Evolutionary conservation across 2,113 vertebrate genomes (phyloP), one percentile per base, ranked within the genome.

Genomic region (Mola mola): DNA sequence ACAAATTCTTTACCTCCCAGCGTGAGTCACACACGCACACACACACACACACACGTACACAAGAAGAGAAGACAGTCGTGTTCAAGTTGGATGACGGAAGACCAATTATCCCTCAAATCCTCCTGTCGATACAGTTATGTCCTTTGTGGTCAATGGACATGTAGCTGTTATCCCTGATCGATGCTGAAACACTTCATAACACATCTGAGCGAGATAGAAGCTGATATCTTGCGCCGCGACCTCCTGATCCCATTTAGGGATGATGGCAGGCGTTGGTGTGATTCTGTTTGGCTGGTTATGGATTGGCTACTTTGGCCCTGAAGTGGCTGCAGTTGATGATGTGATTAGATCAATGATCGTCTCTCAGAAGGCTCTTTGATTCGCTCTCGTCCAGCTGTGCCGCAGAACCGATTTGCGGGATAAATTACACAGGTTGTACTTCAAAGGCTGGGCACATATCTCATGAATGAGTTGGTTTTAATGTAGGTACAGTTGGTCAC

Each of bases 291-390:
- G 74, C 68, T 24, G 58, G 33, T 67, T 80, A 85, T 83, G 78
- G 84, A 88, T 88, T 66, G 56, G 56, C 64, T 75, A 57, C 78
- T 72, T 66, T 43, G 75, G 66, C 57, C 69, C 77, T 77, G 68
- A 79, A 83, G 84, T 79, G 76, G 62, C 63, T 46, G 72, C 66
- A 60, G 79, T 56, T 78, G 72, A 86, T 75, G 81, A 75, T 79
- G 76, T 83, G 79, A 83, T 85, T 70, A 78, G 86, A 86, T 88
- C 84, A 81, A 85, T 85, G 71, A 78, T 78, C 43, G 22, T 73
- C 67, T 75, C 73, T 78, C 62, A 19, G 15, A 57, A 64, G 59
- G 51, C 75, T 68, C 77, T 79, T 78, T 79, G 66, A 81, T 73
- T 79, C n/a, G 7, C 31, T 72, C 58, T 79, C 62, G 48, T 79